Evolutionary conservation across 1,140 invertebrate species (phyloP), one percentile per base, ranked within the genome.

Genomic region (Drosophila oshimai): DNA sequence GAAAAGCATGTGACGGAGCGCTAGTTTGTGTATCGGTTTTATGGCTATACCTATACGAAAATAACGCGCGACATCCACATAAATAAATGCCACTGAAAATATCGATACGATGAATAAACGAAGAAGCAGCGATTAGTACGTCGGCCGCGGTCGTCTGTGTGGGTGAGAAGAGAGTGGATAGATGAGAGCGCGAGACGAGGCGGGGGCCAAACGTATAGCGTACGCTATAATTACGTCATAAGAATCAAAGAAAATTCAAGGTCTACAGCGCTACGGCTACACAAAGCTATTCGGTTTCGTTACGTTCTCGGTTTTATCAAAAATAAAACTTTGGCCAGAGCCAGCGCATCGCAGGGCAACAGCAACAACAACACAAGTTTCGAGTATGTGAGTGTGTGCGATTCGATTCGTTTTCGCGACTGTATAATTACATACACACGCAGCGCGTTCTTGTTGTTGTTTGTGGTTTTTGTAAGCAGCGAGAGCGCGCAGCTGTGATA

Each of bases 201-300:
- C 29, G 37, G 24, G 26, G 29, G 50, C 31, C 45, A n/a, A n/a
- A n/a, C n/a, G n/a, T n/a, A n/a, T n/a, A n/a, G 51, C 72, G 67
- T 70, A 70, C 79, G 79, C 78, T 77, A 78, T 87, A 87, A 87
- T 87, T 87, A 87, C 81, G 81, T 87, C 81, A 87, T 87, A 88
- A 88, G 77, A 87, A 87, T 88, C 73, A 88, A 80, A 87, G 81
- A 81, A 87, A 87, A 87, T 87, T 87, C 81, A 87, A 87, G 81
- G 81, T 87, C 81, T 81, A 28, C 57, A 22, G 26, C 60, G 55
- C 64, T 71, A 74, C 69, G 54, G 58, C 64, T 39, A 62, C 64
- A 74, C 65, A 51, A 74, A 74, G 81, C 73, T 87, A 83, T 87
- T 77, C 79, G 72, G 79, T 86, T 86, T 87, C 81, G 68, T 77